Evolutionary conservation across 92 coral and sea anemone species (phyloP).

Genomic region (Actinernus sp.): DNA sequence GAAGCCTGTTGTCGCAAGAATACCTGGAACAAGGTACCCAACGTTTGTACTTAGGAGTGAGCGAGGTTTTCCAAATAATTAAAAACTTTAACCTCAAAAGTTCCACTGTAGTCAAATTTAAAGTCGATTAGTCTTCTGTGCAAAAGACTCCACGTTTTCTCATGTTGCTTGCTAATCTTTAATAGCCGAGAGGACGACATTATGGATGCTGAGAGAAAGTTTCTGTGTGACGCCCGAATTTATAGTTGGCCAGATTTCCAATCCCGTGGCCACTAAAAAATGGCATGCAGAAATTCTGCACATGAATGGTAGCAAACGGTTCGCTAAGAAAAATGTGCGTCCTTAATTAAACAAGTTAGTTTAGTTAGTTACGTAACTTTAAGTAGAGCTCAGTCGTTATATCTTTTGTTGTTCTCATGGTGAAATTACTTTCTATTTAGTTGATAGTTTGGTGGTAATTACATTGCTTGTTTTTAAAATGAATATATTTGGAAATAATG

Average conservation of each 20-base stretch:
- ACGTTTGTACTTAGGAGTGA: neutral
- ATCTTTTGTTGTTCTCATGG: no score
- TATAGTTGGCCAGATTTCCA: no score
- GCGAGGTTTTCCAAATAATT: neutral
- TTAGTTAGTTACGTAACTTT: neutral
- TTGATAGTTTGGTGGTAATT: neutral
- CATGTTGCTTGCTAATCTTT: slow-evolving; percentile 1
- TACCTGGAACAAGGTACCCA: slow-evolving; percentile 15
- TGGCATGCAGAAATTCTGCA: no score
- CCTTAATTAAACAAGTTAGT: no score
- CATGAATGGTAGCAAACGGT: no score
- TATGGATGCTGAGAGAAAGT: no score
- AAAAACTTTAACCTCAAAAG: neutral
- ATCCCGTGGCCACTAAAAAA: no score
- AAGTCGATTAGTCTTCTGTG: slow-evolving; percentile 26
- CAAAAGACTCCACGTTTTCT: slow-evolving; percentile 21
- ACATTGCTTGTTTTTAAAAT: neutral
- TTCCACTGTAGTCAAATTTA: neutral
- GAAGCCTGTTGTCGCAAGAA: slow-evolving; percentile 23
- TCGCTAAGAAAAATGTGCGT: neutral
- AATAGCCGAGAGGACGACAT: neutral
- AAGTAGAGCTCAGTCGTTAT: no score
- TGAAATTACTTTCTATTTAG: no score
- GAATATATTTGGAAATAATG: no score
- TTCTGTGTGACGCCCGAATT: no score